These are phyloP conservation scores for Tupiocoris notatus DNA, from an alignment of 2,888 invertebrate species.

Conservation along the genomic window DNA sequence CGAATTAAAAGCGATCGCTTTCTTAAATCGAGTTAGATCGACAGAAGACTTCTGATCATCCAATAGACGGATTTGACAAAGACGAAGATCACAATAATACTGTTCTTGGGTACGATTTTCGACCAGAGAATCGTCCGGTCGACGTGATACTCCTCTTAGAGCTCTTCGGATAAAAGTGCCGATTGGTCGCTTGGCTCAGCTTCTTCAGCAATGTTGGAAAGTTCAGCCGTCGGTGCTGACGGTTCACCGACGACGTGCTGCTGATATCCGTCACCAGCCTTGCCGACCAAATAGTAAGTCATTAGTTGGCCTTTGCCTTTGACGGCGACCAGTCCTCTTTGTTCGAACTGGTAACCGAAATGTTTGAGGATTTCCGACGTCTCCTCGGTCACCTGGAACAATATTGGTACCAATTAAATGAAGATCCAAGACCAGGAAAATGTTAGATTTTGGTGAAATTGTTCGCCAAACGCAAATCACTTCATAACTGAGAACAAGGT, in stretches of 20 bases:
- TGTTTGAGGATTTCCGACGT: conserved; percentile 83
- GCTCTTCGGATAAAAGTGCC: conserved; percentile 36
- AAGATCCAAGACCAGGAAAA: background rate
- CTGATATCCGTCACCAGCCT: conserved; percentile 47
- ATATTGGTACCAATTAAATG: background rate
- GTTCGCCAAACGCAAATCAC: too few relatives aligned
- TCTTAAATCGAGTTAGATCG: background rate
- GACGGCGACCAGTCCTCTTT: conserved; percentile 90
- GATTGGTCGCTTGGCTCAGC: conserved; percentile 39
- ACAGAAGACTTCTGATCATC: background rate
- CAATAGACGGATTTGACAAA: background rate
- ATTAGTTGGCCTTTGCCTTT: conserved; percentile 96
- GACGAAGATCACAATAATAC: background rate
- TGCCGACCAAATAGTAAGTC: conserved; percentile 82
- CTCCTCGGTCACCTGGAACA: conserved; percentile 84
- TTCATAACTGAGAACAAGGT: too few relatives aligned
- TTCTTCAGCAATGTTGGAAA: conserved; percentile 41
- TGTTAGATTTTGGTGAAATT: too few relatives aligned
- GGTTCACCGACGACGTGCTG: conserved; percentile 14
- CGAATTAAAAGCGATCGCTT: background rate
- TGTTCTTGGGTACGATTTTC: background rate
- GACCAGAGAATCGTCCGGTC: background rate
- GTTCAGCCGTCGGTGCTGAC: conserved; percentile 22
- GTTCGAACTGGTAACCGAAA: conserved; percentile 90
- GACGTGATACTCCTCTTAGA: background rate